phyloP scores from a whole-genome alignment of 1,140 invertebrate genomes.

The Reticulitermes speratus region DNA sequence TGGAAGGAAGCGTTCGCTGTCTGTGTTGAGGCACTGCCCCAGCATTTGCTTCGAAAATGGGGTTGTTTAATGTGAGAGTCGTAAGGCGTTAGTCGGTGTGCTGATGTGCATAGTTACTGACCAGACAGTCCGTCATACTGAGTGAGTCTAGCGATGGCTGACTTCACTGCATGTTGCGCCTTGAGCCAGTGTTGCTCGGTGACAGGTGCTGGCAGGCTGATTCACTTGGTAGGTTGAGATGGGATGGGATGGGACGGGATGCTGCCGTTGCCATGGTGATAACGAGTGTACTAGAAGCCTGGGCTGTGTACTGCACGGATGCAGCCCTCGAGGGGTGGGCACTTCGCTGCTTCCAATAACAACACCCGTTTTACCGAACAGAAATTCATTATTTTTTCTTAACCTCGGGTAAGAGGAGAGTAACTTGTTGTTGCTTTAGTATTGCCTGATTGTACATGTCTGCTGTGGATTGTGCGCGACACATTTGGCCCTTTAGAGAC shows the following conservation, averaged over 20 bases:
- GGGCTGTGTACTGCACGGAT: neutral
- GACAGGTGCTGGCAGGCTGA: neutral
- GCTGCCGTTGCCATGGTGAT: neutral
- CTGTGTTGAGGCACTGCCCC: no score
- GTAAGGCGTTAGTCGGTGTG: no score
- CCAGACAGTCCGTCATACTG: no score
- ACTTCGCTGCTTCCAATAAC: conserved; percentile 6
- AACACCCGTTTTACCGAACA: neutral
- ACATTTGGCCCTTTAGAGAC: no score
- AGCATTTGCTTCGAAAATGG: no score
- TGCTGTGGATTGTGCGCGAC: no score
- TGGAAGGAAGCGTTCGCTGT: no score
- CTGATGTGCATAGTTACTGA: no score
- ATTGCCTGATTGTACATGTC: neutral
- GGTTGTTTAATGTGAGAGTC: no score
- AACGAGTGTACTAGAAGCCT: conserved; percentile 10
- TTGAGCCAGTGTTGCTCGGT: neutral
- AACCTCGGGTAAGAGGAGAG: neutral
- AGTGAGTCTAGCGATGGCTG: no score
- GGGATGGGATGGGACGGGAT: neutral
- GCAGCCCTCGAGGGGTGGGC: neutral
- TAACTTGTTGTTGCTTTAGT: neutral
- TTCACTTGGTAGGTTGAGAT: conserved; percentile 15
- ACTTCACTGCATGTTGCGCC: neutral
- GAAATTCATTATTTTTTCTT: conserved; percentile 3